Evolutionary conservation across 2,888 invertebrate species (phyloP).

Genomic region (Ceramica pisi): DNA sequence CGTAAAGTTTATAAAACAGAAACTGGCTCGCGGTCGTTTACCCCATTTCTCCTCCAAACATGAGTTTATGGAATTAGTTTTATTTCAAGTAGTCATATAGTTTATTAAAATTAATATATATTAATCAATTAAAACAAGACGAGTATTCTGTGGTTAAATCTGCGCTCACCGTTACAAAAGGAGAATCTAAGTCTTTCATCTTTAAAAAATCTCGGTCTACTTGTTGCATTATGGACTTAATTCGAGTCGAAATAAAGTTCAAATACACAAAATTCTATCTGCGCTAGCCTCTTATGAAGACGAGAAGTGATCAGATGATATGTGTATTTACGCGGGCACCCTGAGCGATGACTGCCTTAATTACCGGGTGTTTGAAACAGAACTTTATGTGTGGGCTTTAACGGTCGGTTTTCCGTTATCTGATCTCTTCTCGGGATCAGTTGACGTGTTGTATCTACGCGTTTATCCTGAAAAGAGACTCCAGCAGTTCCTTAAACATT

Average conservation of each 20-base stretch:
- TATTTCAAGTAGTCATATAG: not conserved
- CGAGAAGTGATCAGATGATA: not conserved
- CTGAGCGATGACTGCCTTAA: too few species aligned
- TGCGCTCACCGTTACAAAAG: not conserved
- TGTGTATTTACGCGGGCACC: too few species aligned
- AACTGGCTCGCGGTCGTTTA: not conserved
- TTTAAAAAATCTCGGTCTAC: not conserved
- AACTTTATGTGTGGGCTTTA: too few species aligned
- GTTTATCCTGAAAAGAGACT: slow-evolving; percentile 92
- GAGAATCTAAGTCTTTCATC: not conserved
- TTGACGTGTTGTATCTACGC: slow-evolving; percentile 48
- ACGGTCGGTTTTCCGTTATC: too few species aligned
- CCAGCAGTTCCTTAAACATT: slow-evolving; percentile 94
- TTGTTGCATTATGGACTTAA: not conserved
- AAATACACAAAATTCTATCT: too few species aligned
- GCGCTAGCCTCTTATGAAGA: not conserved
- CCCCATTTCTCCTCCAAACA: not conserved
- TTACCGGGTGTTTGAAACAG: too few species aligned
- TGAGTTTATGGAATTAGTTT: not conserved
- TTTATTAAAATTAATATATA: not conserved
- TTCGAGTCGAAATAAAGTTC: not conserved
- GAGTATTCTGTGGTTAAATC: not conserved
- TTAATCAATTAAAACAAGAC: not conserved
- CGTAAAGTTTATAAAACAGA: not conserved
- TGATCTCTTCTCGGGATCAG: too few species aligned